Percentiles rank a stretch among this genome's conserved stretches.
Conservation (phyloP, 2,888 invertebrate genomes). For the Xestia sexstrigata region DNA sequence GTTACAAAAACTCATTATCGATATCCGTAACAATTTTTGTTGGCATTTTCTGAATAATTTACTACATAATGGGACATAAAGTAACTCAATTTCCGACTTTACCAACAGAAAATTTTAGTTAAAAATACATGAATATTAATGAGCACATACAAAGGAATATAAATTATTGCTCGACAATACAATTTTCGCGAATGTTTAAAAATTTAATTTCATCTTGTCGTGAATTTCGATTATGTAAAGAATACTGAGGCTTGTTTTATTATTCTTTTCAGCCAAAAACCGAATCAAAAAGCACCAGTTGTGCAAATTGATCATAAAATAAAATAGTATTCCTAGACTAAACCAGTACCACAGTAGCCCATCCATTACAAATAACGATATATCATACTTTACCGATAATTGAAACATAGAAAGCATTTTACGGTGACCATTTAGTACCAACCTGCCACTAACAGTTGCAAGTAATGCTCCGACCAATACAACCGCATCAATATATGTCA, state of each 20-base stretch:
- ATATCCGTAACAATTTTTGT: constrained; percentile 23
- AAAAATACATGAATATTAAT: constrained; percentile 41
- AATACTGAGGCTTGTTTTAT: background rate
- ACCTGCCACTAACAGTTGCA: constrained; percentile 72
- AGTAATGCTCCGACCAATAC: constrained; percentile 68
- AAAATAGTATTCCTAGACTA: constrained; percentile 35
- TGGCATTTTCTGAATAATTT: constrained; percentile 7
- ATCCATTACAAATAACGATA: constrained; percentile 76
- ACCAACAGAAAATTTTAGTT: constrained; percentile 19
- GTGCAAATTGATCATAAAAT: constrained; percentile 37
- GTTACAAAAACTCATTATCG: constrained; percentile 26
- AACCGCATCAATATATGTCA: constrained; percentile 82
- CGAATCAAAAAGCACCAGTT: constrained; percentile 24
- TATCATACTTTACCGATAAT: constrained; percentile 79
- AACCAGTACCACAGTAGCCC: constrained; percentile 34
- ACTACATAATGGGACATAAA: constrained; percentile 17
- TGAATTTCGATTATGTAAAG: constrained; percentile 29
- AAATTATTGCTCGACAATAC: constrained; percentile 29
- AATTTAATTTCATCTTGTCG: constrained; percentile 19
- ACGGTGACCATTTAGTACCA: constrained; percentile 73
- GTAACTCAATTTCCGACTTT: background rate
- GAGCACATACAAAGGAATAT: constrained; percentile 43
- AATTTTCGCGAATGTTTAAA: constrained; percentile 22
- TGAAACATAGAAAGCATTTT: constrained; percentile 85
- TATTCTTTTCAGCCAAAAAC: background rate